These are phyloP conservation scores for Abrostola triplasia DNA, from an alignment of 2,888 invertebrate species.

Conservation along the genomic window DNA sequence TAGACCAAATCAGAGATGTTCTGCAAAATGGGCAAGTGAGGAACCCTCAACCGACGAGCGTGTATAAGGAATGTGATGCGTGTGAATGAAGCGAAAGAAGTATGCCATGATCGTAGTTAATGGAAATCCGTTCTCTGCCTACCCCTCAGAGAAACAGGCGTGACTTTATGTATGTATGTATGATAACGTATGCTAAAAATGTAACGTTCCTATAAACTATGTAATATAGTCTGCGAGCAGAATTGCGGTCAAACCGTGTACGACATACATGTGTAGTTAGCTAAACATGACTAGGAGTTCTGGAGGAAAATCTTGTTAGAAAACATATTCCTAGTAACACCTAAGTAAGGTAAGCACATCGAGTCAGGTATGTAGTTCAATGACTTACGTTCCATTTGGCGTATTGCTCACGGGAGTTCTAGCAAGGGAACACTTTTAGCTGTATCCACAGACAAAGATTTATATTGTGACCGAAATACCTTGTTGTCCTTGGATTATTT, in stretches of 20 bases:
- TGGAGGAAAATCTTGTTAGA: background rate
- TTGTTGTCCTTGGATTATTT: background rate
- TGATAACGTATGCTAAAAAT: too few species aligned
- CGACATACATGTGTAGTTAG: background rate
- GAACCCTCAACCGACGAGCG: too few species aligned
- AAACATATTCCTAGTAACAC: background rate
- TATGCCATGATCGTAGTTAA: too few species aligned
- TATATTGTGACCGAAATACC: background rate
- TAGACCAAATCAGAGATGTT: too few species aligned
- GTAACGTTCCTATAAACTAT: too few species aligned
- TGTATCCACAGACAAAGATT: background rate
- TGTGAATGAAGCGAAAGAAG: too few species aligned
- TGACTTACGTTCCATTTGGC: slow-evolving; percentile 40
- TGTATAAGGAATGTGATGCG: too few species aligned
- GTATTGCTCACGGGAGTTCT: slow-evolving; percentile 18
- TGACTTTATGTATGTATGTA: too few species aligned
- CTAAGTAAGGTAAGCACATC: background rate
- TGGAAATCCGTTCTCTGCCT: too few species aligned
- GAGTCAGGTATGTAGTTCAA: background rate
- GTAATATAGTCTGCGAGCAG: too few species aligned
- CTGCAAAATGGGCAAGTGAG: too few species aligned
- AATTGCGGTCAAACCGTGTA: background rate
- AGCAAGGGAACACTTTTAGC: slow-evolving; percentile 37
- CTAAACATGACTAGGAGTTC: background rate
- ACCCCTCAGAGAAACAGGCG: too few species aligned